These are phyloP conservation scores for Drosophila obscura DNA, from an alignment of 1,140 invertebrate genomes.

Conservation along the genomic window DNA sequence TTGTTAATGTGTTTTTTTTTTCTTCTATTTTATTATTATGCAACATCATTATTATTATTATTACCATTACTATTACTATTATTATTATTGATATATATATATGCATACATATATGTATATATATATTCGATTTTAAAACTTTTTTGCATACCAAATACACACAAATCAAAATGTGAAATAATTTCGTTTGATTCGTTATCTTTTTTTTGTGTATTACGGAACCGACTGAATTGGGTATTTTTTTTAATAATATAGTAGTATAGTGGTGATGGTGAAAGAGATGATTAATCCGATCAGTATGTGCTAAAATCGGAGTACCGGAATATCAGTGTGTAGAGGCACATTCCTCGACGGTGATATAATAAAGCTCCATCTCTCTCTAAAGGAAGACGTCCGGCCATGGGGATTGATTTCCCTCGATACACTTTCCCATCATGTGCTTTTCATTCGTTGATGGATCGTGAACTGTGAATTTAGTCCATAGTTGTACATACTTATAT, in stretches of 20 bases:
- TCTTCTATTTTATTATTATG: constrained; percentile 51
- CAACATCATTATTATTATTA: constrained; percentile 64
- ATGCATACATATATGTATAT: constrained; percentile 40
- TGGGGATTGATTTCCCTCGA: too few relatives aligned
- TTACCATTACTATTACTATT: constrained; percentile 21
- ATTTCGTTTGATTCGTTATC: constrained; percentile 43
- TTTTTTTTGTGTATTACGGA: constrained; percentile 4
- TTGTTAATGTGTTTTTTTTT: constrained; percentile 62
- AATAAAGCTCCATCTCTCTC: not conserved
- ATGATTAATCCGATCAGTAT: not conserved
- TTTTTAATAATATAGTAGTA: too few relatives aligned
- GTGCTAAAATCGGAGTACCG: too few relatives aligned
- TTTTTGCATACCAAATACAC: constrained; percentile 79
- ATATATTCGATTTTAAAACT: constrained; percentile 59
- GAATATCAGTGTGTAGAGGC: too few relatives aligned
- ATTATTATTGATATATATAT: constrained; percentile 20
- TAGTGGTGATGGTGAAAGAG: too few relatives aligned
- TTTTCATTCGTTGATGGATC: not conserved
- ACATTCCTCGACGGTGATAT: too few relatives aligned
- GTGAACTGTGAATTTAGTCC: constrained; percentile 21
- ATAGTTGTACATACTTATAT: constrained; percentile 22
- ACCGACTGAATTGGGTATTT: too few relatives aligned
- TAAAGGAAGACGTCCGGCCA: too few relatives aligned
- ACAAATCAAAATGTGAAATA: constrained; percentile 69
- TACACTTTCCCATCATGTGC: too few relatives aligned